These are phyloP conservation scores for Tholera decimalis DNA, from an alignment of 2,888 invertebrate genomes.

Conservation along the genomic window DNA sequence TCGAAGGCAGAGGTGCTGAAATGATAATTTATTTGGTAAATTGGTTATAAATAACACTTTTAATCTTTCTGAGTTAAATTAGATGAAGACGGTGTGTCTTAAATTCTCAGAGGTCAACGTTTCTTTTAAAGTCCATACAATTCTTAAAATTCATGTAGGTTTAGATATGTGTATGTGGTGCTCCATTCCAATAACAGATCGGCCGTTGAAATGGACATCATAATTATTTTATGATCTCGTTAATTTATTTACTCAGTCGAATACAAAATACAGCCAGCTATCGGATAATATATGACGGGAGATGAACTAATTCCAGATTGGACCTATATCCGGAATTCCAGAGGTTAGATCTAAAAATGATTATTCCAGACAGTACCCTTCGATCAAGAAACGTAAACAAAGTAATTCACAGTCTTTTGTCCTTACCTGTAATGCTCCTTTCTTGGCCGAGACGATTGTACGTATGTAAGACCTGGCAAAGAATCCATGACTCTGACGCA, in stretches of 20 bases:
- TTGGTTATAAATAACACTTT: too few relatives aligned
- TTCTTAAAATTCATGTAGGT: too few relatives aligned
- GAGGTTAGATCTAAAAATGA: neutral
- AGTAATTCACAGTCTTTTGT: neutral
- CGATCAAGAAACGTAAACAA: neutral
- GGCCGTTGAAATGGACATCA: neutral
- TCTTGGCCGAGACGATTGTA: too few relatives aligned
- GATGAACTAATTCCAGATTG: neutral
- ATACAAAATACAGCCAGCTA: neutral
- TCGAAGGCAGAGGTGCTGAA: neutral
- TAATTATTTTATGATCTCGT: neutral
- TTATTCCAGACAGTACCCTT: neutral
- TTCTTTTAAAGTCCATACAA: too few relatives aligned
- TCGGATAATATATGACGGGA: neutral
- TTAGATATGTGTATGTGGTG: too few relatives aligned
- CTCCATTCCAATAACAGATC: neutral
- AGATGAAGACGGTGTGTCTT: too few relatives aligned
- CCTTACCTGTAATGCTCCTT: slow-evolving; percentile 1
- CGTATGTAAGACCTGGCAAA: neutral
- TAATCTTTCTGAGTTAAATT: too few relatives aligned
- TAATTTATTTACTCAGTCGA: neutral
- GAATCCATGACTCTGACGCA: too few relatives aligned
- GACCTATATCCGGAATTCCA: neutral
- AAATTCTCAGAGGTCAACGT: too few relatives aligned
- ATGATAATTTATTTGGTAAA: too few relatives aligned